Base-by-base conservation (phyloP, 2,797 vertebrate genomes). In the Australoheros facetus region DNA sequence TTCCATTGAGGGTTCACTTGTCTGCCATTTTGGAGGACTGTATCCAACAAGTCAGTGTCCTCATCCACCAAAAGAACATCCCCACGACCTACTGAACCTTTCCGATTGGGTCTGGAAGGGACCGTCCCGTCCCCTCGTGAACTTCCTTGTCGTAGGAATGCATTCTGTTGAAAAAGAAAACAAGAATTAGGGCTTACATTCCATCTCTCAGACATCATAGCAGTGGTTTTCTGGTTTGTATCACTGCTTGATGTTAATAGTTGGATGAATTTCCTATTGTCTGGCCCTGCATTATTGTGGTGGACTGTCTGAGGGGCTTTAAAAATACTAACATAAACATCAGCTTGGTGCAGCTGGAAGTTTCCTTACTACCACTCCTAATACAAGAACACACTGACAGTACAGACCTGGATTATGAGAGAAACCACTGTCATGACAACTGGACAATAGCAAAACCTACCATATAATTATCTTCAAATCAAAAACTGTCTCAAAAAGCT, bases 61-160 rank as follows among this genome's bases (percentile, higher is more conserved):
- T 96, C 96, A 1, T 96, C 95, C 71, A 96, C 92, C 74, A 96
- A 83, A 45, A 96, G 94, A 14, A 95, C 92, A n/a, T 93, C 92
- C 16, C 93, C 94, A 2, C 83, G 93, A 32, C 87, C 87, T 7
- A 89, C 55, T 5, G 91, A 79, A 9, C 90, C 90, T 77, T 93
- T 94, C 7, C 91, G 85, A 45, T 80, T 80, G 10, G 91, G 81
- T 62, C 93, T 90, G 16, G 93, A 89, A 8, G 93, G 92, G 8
- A 94, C 53, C 0, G 94, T 95, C 16, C 95, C 95, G 0, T 96
- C 95, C 4, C 95, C 95, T 64, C 95, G 93, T 58, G 87, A 73
- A 28, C 86, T 83, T 19, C 83, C 92, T 23, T 37, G 85, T 34
- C 56, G 89, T 3, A 78, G 73, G 26, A 90, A 92, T 3, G 48